These are phyloP conservation scores for Thermophis baileyi DNA, from an alignment of 2,113 vertebrate species.

Conservation along the genomic window DNA sequence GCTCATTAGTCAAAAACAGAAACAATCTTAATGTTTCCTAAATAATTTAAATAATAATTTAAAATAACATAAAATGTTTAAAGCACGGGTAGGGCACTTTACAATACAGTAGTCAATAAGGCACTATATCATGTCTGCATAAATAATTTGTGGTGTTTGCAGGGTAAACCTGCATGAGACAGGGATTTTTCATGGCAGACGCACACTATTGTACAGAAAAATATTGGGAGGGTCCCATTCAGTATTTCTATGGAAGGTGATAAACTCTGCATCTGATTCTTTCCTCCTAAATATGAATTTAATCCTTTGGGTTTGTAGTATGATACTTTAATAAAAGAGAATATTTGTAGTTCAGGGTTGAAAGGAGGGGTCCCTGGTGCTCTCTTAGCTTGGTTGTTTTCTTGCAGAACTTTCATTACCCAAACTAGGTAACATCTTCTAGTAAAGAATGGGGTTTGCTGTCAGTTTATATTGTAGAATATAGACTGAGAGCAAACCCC, in stretches of 20 bases:
- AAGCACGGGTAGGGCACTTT: slow-evolving; percentile 73
- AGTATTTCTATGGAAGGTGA: not conserved
- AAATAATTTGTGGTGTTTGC: slow-evolving; percentile 66
- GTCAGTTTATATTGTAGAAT: not conserved
- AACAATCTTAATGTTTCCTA: slow-evolving; percentile 68
- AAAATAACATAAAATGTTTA: slow-evolving; percentile 73
- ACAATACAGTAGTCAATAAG: slow-evolving; percentile 66
- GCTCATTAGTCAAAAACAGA: slow-evolving; percentile 71
- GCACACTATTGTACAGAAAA: not conserved
- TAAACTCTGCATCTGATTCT: not conserved
- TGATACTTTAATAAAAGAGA: not conserved
- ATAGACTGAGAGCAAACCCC: not conserved
- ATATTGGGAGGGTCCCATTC: not conserved
- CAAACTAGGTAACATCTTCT: not conserved
- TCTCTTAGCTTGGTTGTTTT: not conserved
- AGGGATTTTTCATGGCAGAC: slow-evolving; percentile 35
- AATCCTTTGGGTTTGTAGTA: not conserved
- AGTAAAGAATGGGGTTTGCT: not conserved
- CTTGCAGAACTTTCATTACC: not conserved
- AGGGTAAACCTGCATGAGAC: slow-evolving; percentile 31
- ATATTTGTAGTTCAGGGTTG: not conserved
- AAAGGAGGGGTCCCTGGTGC: not conserved
- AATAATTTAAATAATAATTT: slow-evolving; percentile 80
- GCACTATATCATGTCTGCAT: slow-evolving; percentile 57
- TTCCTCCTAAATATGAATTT: not conserved